phyloP scores from a whole-genome alignment of 2,888 invertebrate species.

The Rhyacophila evoluta region DNA sequence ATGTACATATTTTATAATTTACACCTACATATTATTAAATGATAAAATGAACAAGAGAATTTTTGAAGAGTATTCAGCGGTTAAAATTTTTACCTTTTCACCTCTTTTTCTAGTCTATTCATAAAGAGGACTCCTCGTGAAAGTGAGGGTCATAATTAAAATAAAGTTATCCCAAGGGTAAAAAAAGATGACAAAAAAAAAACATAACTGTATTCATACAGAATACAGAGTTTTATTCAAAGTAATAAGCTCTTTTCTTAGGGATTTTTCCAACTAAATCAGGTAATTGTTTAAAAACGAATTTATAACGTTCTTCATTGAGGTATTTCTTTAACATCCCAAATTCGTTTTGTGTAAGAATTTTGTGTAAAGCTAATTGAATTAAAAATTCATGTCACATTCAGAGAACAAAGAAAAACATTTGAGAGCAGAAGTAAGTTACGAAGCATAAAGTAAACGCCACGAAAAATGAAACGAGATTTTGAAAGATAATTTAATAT shows the following conservation, averaged over 20 bases:
- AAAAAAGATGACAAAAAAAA: neutral
- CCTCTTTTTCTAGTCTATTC: neutral
- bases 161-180: neutral
- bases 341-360: neutral
- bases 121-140: neutral
- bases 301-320: neutral
- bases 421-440: neutral
- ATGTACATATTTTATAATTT: too few relatives aligned
- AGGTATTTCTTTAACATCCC: neutral
- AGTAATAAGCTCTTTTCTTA: neutral
- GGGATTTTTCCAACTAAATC: neutral
- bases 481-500: neutral
- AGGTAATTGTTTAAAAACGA: neutral
- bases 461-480: neutral
- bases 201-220: neutral
- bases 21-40: too few relatives aligned
- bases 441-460: neutral
- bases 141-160: neutral
- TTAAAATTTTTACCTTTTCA: neutral
- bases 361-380: neutral
- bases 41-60: too few relatives aligned
- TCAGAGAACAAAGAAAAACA: neutral
- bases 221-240: neutral
- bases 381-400: conserved; percentile 19
- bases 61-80: too few relatives aligned